Conservation (phyloP, 2,797 vertebrate genomes). For the Pelobates cultripes region DNA sequence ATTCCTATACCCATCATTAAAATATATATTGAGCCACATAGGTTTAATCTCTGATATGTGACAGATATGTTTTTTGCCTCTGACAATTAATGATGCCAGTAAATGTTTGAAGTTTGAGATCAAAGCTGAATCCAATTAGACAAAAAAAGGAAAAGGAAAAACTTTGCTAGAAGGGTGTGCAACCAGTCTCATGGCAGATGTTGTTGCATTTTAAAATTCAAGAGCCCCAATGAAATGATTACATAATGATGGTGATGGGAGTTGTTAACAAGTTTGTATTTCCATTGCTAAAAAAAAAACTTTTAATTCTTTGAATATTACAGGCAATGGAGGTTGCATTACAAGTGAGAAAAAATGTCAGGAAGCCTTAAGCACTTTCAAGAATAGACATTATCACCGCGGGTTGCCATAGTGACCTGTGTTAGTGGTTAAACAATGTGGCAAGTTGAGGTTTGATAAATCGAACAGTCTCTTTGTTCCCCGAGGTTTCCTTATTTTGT, state of each 20-base stretch:
- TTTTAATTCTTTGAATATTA: too few species aligned
- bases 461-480: too few species aligned
- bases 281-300: too few species aligned
- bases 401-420: too few species aligned
- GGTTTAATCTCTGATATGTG: conserved; percentile 1
- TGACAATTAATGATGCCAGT: background rate
- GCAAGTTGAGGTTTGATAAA: too few species aligned
- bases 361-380: too few species aligned
- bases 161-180: background rate
- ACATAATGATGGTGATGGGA: background rate
- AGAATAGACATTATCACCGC: too few species aligned
- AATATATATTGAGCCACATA: background rate
- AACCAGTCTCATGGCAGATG: background rate
- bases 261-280: background rate
- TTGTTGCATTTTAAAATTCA: background rate
- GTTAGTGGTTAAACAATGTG: too few species aligned
- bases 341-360: too few species aligned
- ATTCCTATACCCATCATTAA: background rate
- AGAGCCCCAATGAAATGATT: background rate
- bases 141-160: background rate
- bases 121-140: background rate
- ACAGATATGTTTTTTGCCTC: background rate
- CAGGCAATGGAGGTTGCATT: too few species aligned
- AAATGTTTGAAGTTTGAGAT: conserved; percentile 5
- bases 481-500: too few species aligned